Evolutionary conservation across 2,797 vertebrate genomes (phyloP).

Genomic region (Dromococcyx pavoninus): DNA sequence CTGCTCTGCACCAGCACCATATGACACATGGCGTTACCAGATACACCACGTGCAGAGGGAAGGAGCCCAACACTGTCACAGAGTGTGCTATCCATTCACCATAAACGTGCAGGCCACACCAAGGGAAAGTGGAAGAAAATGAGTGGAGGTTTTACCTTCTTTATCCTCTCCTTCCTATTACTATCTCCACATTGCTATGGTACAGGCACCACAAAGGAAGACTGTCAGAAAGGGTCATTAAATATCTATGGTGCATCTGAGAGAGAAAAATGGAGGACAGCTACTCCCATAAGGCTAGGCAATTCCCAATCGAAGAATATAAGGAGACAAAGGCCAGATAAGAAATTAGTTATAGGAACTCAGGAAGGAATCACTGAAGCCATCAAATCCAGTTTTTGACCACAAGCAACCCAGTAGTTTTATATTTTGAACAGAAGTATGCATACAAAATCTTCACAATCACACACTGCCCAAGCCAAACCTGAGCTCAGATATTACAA

Average conservation of each 20-base stretch:
- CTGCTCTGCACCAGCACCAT: accelerated
- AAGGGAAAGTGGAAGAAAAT: neutral
- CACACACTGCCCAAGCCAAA: neutral
- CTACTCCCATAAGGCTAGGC: neutral
- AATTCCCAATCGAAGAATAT: neutral
- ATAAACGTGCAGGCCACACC: accelerated
- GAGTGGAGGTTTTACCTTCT: neutral
- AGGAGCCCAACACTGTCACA: neutral
- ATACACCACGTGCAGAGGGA: accelerated
- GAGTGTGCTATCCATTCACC: neutral
- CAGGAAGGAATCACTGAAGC: neutral
- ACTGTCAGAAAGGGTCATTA: neutral
- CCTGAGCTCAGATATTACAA: neutral
- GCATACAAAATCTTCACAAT: neutral
- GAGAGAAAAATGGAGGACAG: neutral
- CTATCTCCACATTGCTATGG: neutral
- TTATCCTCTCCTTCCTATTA: neutral
- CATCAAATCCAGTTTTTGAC: neutral
- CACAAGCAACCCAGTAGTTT: neutral
- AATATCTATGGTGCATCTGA: neutral
- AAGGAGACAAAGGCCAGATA: neutral
- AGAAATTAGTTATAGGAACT: neutral
- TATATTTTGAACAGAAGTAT: neutral
- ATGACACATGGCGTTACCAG: neutral
- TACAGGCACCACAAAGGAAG: neutral